Evolutionary conservation across 2,888 invertebrate species (phyloP), one percentile per base, ranked within the genome.

Genomic region (Embidobia sp.): DNA sequence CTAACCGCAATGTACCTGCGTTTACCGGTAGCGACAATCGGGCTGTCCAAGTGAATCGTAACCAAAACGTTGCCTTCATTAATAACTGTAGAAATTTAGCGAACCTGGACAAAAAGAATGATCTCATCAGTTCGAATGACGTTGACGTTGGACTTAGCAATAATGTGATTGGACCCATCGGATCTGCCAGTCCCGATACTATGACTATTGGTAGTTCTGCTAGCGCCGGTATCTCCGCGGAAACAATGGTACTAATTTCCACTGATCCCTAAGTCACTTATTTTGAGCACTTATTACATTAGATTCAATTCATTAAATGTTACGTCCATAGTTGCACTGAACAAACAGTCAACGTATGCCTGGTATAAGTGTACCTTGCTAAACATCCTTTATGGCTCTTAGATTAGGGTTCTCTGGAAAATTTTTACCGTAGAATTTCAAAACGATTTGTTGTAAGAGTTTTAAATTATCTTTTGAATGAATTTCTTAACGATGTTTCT

Each of bases 161-260:
- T 85, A 89, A 88, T 82, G 81, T 85, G 77, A 85, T 88, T 78
- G 83, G 78, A 72, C 74, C 80, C 46, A 78, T 74, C 76, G 86
- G 85, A 83, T 78, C 79, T 78, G 80, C 80, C 80, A 83, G 79
- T 77, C 80, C 84, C 81, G 82, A 83, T 83, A 82, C 84, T 77
- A 79, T 81, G 80, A 73, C 79, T 82, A 66, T 83, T 77, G 85
- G 83, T 86, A 84, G 80, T 81, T 79, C 84, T 81, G 82, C 76
- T 85, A 83, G 81, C 84, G 59, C 80, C 81, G 53, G 61, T 79
- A 81, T 74, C 79, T 81, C 84, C 85, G 78, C 80, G 82, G 82
- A 82, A 67, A 79, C 82, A 87, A 89, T 86, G 89, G 89, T 89
- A 89, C 85, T 82, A 81, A 83, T 80, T 81, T 84, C 81, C 74